Base-by-base conservation (phyloP, 1,140 invertebrate genomes). In the Drosophila insularis region DNA sequence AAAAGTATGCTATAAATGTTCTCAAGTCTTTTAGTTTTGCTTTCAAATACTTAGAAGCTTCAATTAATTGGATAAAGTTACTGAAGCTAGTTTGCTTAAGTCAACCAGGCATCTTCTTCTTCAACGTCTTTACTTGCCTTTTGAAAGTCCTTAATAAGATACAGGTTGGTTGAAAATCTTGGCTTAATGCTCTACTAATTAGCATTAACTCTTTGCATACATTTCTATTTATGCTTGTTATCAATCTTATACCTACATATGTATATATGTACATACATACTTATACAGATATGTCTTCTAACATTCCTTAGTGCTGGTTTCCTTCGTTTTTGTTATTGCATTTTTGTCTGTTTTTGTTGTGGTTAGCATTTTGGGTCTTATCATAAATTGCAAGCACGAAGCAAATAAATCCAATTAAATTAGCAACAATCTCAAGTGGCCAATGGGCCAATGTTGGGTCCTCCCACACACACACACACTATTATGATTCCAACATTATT, bases 371-470 rank as follows among this genome's bases (percentile, higher is more conserved):
- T 17, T 27, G 27, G 37, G 54, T 67, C 74, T 61, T 64, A 77
- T 77, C 73, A 77, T 77, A 77, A 77, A 71, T 70, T 77, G 63
- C 74, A 55, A 70, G 67, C 74, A 76, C 73, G 74, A 66, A 75
- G 72, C 74, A 76, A 66, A 77, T 77, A 77, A 77, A 77, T 77
- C 74, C 74, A 77, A 77, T 77, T 77, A 77, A 77, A 77, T 77
- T 77, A 77, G 74, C 74, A 77, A 77, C 61, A 77, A 77, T 77
- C 74, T 77, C 73, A 77, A 77, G 74, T 77, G 67, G 72, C 73
- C 73, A 23, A 74, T 58, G 72, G 72, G 74, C 58, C 31, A 65
- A 27, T 59, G 32, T 58, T 68, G 4, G 31, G 35, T 32, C 8
- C 17, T 11, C 32, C 56, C 10, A 54, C 14, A 53, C 21, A 50